These are phyloP conservation scores for Hydrophis major DNA, from an alignment of 2,797 vertebrate genomes.

Conservation along the genomic window DNA sequence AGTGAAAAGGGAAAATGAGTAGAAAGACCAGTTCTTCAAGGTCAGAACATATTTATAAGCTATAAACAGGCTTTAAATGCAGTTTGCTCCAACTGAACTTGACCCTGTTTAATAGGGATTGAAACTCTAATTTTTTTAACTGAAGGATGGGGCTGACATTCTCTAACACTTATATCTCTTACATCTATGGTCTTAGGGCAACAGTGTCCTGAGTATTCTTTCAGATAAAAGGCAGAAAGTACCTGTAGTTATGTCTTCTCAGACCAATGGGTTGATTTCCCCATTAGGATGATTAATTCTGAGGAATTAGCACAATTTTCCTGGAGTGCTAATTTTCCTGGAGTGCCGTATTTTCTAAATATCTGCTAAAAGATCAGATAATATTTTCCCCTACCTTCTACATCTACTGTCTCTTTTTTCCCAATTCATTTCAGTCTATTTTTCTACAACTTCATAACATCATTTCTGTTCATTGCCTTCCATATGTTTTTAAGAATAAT, in stretches of 20 bases:
- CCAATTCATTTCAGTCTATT: background rate
- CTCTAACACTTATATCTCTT: background rate
- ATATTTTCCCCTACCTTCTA: background rate
- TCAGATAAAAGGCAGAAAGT: background rate
- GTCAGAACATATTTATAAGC: background rate
- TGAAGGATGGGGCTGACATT: background rate
- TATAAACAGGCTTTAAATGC: background rate
- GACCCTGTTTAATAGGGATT: background rate
- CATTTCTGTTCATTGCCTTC: background rate
- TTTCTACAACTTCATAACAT: background rate
- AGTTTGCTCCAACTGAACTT: background rate
- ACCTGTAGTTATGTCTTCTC: background rate
- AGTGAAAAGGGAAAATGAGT: background rate
- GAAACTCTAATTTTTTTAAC: background rate
- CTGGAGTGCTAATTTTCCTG: background rate
- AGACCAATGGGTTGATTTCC: background rate
- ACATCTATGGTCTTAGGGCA: background rate
- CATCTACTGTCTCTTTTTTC: background rate
- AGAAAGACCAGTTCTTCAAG: background rate
- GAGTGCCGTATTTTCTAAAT: background rate
- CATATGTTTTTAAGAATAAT: slow-evolving; percentile 8
- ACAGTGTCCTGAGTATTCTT: background rate
- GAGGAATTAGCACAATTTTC: background rate
- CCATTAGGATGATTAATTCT: background rate
- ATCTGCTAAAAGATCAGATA: background rate